Conservation (phyloP, 2,797 vertebrate species). For the Todus mexicanus region DNA sequence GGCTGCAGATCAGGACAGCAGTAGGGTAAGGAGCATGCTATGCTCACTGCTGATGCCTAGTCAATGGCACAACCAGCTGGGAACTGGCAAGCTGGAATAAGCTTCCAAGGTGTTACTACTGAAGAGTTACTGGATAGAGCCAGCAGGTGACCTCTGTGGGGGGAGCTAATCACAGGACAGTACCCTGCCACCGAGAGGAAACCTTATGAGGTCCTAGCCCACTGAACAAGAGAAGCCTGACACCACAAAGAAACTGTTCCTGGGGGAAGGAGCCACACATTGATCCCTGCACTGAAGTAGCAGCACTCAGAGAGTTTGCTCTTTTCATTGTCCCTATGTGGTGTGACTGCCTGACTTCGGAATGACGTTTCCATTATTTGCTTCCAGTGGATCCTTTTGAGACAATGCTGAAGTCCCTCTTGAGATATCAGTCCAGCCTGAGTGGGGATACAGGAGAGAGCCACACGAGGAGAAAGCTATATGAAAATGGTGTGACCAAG, state of each 20-base stretch:
- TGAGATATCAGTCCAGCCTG: slow-evolving; percentile 86
- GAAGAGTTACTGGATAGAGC: not conserved
- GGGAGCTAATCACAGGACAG: not conserved
- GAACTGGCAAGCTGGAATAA: not conserved
- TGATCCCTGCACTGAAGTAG: not conserved
- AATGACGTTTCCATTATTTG: not conserved
- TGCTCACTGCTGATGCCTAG: not conserved
- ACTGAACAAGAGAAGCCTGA: not conserved
- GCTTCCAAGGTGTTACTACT: not conserved
- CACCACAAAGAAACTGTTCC: not conserved
- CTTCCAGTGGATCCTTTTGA: slow-evolving; percentile 92
- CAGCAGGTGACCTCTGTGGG: not conserved
- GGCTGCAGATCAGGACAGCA: not conserved
- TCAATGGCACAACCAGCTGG: not conserved
- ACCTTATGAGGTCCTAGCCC: not conserved
- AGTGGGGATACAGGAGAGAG: slow-evolving; percentile 77
- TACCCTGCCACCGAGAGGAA: not conserved
- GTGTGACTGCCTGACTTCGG: not conserved
- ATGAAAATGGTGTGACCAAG: slow-evolving; percentile 83
- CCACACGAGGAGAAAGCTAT: slow-evolving; percentile 85
- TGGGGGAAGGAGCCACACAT: not conserved
- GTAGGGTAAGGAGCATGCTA: not conserved
- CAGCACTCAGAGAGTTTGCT: fast-evolving
- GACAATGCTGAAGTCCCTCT: slow-evolving; percentile 94
- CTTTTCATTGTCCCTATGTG: not conserved